Conservation (phyloP, 23 tunicate genomes). For the Ciona savignyi region DNA sequence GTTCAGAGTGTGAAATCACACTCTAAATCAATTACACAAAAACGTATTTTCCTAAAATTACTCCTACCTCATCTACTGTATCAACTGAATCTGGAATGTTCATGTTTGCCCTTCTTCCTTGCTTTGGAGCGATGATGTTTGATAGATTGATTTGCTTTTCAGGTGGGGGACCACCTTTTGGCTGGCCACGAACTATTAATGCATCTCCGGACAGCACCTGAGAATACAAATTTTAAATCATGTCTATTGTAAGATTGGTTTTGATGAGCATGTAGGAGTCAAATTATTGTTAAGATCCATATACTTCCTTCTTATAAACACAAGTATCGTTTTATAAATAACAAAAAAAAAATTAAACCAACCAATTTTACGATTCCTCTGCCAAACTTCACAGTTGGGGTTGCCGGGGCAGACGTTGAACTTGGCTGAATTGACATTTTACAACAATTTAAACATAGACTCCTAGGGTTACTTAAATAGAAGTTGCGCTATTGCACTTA, state of each 20-base stretch:
- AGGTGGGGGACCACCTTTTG: conserved; percentile 95
- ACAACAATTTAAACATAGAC: conserved; percentile 48
- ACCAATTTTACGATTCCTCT: conserved; percentile 91
- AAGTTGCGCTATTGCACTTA: too few relatives aligned
- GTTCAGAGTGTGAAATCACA: too few relatives aligned
- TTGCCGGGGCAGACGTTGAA: conserved; percentile 11
- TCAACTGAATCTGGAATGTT: conserved; percentile 70
- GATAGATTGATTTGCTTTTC: conserved; percentile 87
- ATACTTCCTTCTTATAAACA: too few relatives aligned
- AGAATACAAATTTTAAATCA: background rate
- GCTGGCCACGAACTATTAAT: conserved; percentile 88
- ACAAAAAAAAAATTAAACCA: too few relatives aligned
- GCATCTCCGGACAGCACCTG: conserved; percentile 91
- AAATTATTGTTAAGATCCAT: too few relatives aligned
- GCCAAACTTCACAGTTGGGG: conserved; percentile 41
- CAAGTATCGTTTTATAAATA: too few relatives aligned
- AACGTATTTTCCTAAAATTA: background rate
- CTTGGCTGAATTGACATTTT: conserved; percentile 30
- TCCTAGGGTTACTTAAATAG: too few relatives aligned
- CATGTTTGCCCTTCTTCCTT: conserved; percentile 74
- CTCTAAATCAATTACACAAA: too few relatives aligned
- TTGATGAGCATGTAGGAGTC: too few relatives aligned
- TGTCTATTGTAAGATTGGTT: too few relatives aligned
- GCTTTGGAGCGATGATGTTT: conserved; percentile 76
- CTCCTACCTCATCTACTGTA: conserved; percentile 77